Base-by-base conservation (phyloP, 2,113 vertebrate species). In the Campylomormyrus tamandua region DNA sequence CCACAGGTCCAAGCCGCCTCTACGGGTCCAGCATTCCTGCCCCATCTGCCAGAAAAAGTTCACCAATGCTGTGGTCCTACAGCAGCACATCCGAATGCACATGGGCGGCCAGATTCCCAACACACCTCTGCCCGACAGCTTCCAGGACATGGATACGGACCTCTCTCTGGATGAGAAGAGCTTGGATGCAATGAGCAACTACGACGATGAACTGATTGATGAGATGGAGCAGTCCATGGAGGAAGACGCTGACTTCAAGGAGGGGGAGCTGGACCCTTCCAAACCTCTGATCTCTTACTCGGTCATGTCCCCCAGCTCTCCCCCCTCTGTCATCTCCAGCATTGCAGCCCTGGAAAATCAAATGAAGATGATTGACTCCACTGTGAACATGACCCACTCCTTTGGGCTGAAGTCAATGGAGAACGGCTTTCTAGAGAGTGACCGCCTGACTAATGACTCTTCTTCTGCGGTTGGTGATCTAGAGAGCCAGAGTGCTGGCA, bases 31-130 rank as follows among this genome's bases (percentile, higher is more conserved):
- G 92, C 98, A 99, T 93, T 99, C 98, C 0, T 99, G 98, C 93
- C 98, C 98, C 88, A 99, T 99, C 93, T 99, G 98, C 95, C 98
- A 99, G 95, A 99, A 99, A 95, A 99, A 99, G 96, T 99, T 99
- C 96, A 99, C 98, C 46, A 99, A 99, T 0, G 98, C 98, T 0
- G 98, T 99, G 84, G 98, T 99, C 88, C 95, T 99, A 88, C 98
- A 99, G 93, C 98, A 99, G 94, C 98, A 99, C 92, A 99, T 99
- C 92, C 98, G 98, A 88, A 99, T 99, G 98, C 98, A 99, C 93
- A 99, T 99, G 98, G 98, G 98, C 0, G 98, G 98, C 0, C 98
- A 99, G 93, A 99, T 99, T 93, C 97, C 98, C 45, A 99, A 99
- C 95, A 99, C 98, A 0, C 98, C 98, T 0, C 94, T 98, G 90